Base-by-base conservation (phyloP, 2,888 invertebrate genomes). In the Anthrax anthrax region DNA sequence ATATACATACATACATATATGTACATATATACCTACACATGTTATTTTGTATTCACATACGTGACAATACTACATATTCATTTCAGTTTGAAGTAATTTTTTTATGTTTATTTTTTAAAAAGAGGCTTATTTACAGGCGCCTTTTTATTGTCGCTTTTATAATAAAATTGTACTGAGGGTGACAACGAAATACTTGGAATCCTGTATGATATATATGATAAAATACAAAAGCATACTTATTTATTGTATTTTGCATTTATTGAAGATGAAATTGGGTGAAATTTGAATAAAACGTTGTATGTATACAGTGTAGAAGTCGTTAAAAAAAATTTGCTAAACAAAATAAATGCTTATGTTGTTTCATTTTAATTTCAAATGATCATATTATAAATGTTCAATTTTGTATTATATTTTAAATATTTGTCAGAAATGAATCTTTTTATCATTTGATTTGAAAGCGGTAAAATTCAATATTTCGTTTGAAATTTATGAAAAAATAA, bases 91-190 rank as follows among this genome's bases (percentile, higher is more conserved):
- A 32, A 32, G 23, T 6, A 23, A 23, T 23, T n/a, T n/a, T n/a
- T n/a, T n/a, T n/a, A 27, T 5, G 23, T 27, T 9, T 27, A 8
- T 9, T 27, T 27, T 27, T 27, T 3, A 4, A 32, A 32, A 32
- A 32, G 9, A 32, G 3, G 13, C 9, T 32, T 42, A 38, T 46
- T 29, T 18, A 37, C 36, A 46, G 42, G 46, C 42, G 42, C 38
- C 46, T 42, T 46, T 46, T 46, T 42, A 46, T 42, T 38, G 38
- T 27, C 42, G 18, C 12, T 12, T 32, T 32, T 32, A 12, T 4
- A 32, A 32, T 32, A 12, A 32, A 32, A 12, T 32, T 12, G 29
- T 3, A 3, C 12, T 32, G 29, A 32, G 29, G 29, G 29, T 32
- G 29, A 32, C 29, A 12, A 32, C 9, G 12, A 32, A 32, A 32